Base-by-base conservation (phyloP, 1,140 invertebrate species). In the Panagrolaimus sp. region DNA sequence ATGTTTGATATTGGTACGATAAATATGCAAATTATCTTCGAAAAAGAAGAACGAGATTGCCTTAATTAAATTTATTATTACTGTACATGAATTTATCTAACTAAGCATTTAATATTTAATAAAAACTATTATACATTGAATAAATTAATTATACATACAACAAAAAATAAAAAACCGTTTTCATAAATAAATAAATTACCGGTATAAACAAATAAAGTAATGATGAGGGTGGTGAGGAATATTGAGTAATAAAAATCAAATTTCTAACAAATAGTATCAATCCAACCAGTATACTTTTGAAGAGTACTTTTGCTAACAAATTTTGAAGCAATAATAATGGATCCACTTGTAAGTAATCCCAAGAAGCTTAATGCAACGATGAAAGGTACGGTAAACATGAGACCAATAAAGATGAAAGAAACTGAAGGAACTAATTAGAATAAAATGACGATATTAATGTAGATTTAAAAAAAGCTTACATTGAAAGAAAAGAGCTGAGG, bases 1-100 rank as follows among this genome's bases (percentile, higher is more conserved):
- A 48, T 69, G 9, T 74, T 74, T 44, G 73, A 74, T 52, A 68
- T 74, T 43, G 73, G 73, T 14, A 73, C 67, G 26, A 43, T 74
- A 12, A 74, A 74, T 43, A 74, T 74, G 73, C 73, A 74, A 73
- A 74, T 74, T 55, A 44, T 74, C 43, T 74, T 74, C n/a, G 55
- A 68, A 14, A 55, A 67, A 44, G 73, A 74, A 73, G 73, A 65
- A 47, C 62, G 73, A 43, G 63, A 63, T 26, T 74, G 73, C 38
- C 52, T 74, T 3, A 74, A 73, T 58, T 74, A 74, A 65, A 12
- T 4, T 21, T 21, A 58, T 58, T 6, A n/a, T 48, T n/a, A n/a
- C 15, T 58, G 21, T 12, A 26, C 8, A 58, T 17, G 10, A 58
- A 58, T n/a, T 52, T 21, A 58, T 12, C 28, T 5, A 52, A 26